Conservation (phyloP, 1,140 invertebrate genomes). For the Drosophila subobscura region DNA sequence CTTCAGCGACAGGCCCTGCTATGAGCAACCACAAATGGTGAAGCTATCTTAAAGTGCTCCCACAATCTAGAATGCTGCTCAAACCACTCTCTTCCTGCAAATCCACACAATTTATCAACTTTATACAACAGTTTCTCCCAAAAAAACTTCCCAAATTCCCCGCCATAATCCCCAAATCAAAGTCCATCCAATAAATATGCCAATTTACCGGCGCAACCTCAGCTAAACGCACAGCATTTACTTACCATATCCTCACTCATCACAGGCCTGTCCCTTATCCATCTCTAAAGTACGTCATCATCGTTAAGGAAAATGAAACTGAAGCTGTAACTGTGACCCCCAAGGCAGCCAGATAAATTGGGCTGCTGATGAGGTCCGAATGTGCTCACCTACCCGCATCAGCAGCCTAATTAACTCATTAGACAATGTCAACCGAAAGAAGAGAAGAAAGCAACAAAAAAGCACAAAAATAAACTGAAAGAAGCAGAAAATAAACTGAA, state of each 20-base stretch:
- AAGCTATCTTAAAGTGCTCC: too few species aligned
- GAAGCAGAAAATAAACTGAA: background rate
- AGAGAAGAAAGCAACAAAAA: slow-evolving; percentile 5
- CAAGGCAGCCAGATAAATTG: slow-evolving; percentile 44
- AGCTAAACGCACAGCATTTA: slow-evolving; percentile 22
- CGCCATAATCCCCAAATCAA: too few species aligned
- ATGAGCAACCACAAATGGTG: too few species aligned
- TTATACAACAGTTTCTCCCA: too few species aligned
- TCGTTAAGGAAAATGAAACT: slow-evolving; percentile 46
- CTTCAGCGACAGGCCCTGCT: too few species aligned
- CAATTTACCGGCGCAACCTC: too few species aligned
- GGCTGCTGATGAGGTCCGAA: slow-evolving; percentile 41
- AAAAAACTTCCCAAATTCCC: too few species aligned
- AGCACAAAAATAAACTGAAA: slow-evolving; percentile 1
- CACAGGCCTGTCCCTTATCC: slow-evolving; percentile 20
- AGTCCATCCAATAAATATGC: too few species aligned
- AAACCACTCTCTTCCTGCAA: too few species aligned
- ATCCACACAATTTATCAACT: too few species aligned
- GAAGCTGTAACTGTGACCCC: too few species aligned
- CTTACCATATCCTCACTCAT: slow-evolving; percentile 27
- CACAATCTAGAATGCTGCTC: too few species aligned
- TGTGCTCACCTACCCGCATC: slow-evolving; percentile 56
- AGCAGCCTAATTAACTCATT: slow-evolving; percentile 76
- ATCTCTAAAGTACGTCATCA: slow-evolving; percentile 28
- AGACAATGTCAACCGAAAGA: slow-evolving; percentile 69